phyloP scores from a whole-genome alignment of 2,113 vertebrate genomes.

The Symphodus melops region DNA sequence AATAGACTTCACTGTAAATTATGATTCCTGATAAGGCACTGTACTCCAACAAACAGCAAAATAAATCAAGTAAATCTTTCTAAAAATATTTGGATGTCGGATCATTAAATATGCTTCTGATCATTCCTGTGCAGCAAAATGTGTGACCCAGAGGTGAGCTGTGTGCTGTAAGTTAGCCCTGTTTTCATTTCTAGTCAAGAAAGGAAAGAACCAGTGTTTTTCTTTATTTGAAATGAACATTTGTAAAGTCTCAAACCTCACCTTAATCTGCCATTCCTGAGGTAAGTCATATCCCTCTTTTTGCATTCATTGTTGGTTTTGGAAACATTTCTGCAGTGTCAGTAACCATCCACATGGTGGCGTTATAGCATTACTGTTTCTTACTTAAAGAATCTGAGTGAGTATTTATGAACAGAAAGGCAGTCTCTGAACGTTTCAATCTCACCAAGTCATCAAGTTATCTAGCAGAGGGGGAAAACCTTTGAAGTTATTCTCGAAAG shows the following conservation, averaged over 20 bases:
- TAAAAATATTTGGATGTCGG: too few species aligned
- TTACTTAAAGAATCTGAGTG: not conserved
- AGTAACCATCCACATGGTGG: slow-evolving; percentile 69
- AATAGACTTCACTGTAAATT: too few species aligned
- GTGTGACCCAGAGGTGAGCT: too few species aligned
- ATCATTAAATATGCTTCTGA: too few species aligned
- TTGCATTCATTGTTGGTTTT: not conserved
- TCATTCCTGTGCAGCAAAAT: too few species aligned
- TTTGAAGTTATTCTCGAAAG: not conserved
- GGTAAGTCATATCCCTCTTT: not conserved
- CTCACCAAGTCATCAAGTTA: not conserved
- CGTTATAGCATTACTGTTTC: slow-evolving; percentile 52
- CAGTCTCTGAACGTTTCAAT: not conserved
- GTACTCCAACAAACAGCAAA: too few species aligned
- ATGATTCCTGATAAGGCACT: too few species aligned
- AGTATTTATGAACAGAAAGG: not conserved
- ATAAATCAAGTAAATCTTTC: too few species aligned
- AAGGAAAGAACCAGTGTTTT: too few species aligned
- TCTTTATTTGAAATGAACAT: too few species aligned
- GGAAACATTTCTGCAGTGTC: slow-evolving; percentile 12
- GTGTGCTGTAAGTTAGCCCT: too few species aligned
- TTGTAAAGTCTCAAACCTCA: not conserved
- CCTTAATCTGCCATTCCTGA: not conserved
- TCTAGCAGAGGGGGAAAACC: not conserved
- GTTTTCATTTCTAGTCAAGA: too few species aligned